Conservation (phyloP, 2,797 vertebrate species). For the Molossus molossus region DNA sequence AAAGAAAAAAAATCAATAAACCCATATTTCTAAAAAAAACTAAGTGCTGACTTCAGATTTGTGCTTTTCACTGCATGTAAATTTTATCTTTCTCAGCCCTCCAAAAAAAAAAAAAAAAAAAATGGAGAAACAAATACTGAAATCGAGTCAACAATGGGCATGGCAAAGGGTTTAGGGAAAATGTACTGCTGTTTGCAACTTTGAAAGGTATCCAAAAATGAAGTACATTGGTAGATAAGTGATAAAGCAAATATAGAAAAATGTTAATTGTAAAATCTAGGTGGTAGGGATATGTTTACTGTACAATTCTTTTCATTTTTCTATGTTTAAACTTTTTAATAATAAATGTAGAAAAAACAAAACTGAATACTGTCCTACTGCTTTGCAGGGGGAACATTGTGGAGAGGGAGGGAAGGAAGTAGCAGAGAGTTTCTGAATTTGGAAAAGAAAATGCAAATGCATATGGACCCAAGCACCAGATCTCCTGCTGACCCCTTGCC, state of each 20-base stretch:
- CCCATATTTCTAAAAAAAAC: neutral
- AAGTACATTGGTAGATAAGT: neutral
- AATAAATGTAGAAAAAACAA: neutral
- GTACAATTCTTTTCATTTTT: slow-evolving; percentile 25
- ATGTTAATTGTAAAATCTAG: neutral
- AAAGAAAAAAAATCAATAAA: too few species aligned
- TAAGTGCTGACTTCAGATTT: slow-evolving; percentile 14
- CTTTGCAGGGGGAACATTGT: neutral
- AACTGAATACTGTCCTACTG: neutral
- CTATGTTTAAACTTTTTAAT: slow-evolving; percentile 58
- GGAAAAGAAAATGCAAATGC: slow-evolving; percentile 27
- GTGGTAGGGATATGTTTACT: neutral
- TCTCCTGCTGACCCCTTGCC: neutral
- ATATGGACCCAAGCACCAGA: neutral
- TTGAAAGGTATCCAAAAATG: slow-evolving; percentile 20
- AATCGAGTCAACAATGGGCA: neutral
- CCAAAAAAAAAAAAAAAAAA: slow-evolving; percentile 1
- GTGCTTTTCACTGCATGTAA: slow-evolving; percentile 59
- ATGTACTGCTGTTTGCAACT: neutral
- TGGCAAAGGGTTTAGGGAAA: neutral
- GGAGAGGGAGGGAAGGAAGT: neutral
- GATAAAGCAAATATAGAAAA: slow-evolving; percentile 30
- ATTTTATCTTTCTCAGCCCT: slow-evolving; percentile 42
- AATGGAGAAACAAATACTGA: slow-evolving; percentile 60
- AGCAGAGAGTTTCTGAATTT: slow-evolving; percentile 62